Percentiles rank a stretch among this genome's conserved stretches.
Conservation (phyloP, 2,888 invertebrate species). For the Cryptocephalus primarius region DNA sequence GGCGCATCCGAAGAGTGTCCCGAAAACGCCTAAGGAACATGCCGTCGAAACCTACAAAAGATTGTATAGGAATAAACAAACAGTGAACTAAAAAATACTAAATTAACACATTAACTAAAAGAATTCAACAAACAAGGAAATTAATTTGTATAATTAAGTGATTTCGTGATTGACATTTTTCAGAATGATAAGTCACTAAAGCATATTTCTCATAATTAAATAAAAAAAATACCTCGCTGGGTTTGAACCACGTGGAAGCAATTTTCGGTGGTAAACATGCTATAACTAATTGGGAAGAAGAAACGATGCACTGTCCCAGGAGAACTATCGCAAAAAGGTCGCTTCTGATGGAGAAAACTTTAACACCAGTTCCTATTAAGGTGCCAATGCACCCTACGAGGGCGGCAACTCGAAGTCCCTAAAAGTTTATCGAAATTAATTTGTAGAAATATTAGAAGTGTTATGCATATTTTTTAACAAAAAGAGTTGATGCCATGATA, state of each 20-base stretch:
- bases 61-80: neutral
- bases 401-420: conserved; percentile 76
- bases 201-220: too few relatives aligned
- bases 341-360: conserved; percentile 71
- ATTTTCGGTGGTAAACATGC: conserved; percentile 80
- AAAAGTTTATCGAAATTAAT: conserved; percentile 15
- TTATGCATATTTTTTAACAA: too few relatives aligned
- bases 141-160: too few relatives aligned
- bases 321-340: conserved; percentile 79
- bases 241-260: conserved; percentile 95
- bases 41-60: conserved; percentile 44
- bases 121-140: too few relatives aligned
- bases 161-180: too few relatives aligned
- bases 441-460: neutral
- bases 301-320: conserved; percentile 74
- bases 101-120: too few relatives aligned
- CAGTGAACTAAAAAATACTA: too few relatives aligned
- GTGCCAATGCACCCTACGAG: conserved; percentile 75
- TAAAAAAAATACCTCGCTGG: conserved; percentile 58
- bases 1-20: conserved; percentile 61
- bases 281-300: conserved; percentile 81
- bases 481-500: too few relatives aligned
- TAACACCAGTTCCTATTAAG: conserved; percentile 77
- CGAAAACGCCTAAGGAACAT: conserved; percentile 61
- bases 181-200: too few relatives aligned